Base-by-base conservation (phyloP, 2,888 invertebrate species). In the Neoaliturus tenellus region DNA sequence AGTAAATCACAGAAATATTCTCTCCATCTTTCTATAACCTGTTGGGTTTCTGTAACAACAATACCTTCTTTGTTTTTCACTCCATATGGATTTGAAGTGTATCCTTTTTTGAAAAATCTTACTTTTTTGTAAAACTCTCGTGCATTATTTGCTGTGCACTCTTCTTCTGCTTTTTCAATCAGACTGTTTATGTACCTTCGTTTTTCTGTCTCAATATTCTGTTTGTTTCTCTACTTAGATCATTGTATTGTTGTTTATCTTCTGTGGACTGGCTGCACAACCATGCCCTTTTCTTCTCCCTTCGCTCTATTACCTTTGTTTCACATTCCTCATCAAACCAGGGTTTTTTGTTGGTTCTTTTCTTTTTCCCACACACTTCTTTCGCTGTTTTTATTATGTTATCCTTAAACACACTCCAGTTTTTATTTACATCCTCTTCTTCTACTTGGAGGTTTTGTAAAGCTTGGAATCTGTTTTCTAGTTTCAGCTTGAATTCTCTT, bases 311-410 rank as follows among this genome's bases (percentile, higher is more conserved):
- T 23, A 23, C 6, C 28, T 6, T 20, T 67, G 4, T 8, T 67
- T 67, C 67, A 67, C 67, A 67, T 69, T 82, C 83, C 3, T 44
- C 23, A 44, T 83, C 83, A 83, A 80, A 83, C 69, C 80, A 80
- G 12, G 80, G 69, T 67, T 67, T 83, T 83, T 80, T 83, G 12
- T 55, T 55, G 5, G n/a, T 83, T 44, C 39, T 67, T 67, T 80
- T 80, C 33, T 80, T 80, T 28, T 55, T 80, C 10, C 80, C 83
- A 69, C 80, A 80, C 4, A 83, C 80, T 67, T 80, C 80, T 44
- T 69, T 67, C 25, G 44, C 80, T 23, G 80, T 39, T 25, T 67
- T 31, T 80, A 48, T 12, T 10, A 80, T 14, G 39, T 25, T 35
- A 20, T 39, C 33, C 67, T 83, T 78, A 28, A 83, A 69, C 2